A percentile compares a stretch with the other conserved stretches of the same genome.
Evolutionary conservation across 2,797 vertebrate genomes (phyloP).

Genomic region (Cryptoprocta ferox): DNA sequence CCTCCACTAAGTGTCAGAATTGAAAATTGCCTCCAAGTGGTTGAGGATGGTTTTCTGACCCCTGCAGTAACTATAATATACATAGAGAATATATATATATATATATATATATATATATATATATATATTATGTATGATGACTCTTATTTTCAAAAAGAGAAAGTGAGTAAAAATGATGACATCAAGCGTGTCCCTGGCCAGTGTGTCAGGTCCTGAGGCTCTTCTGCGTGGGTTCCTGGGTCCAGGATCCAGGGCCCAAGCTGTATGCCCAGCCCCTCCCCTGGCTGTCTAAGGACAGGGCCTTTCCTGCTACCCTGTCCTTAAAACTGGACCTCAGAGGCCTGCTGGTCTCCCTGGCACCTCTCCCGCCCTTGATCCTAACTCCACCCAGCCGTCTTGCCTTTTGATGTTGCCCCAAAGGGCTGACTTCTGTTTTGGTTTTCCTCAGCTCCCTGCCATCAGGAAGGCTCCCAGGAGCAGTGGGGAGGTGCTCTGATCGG

Average conservation of each 20-base stretch:
- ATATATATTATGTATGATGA: conserved; percentile 65
- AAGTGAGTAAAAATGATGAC: conserved; percentile 76
- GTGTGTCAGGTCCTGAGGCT: conserved; percentile 68
- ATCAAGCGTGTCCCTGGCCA: background rate
- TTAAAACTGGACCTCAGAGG: background rate
- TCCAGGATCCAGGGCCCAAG: background rate
- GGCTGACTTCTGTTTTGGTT: background rate
- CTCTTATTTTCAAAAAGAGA: conserved; percentile 71
- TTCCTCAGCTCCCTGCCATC: background rate
- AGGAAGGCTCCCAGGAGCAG: background rate
- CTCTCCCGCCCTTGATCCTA: background rate
- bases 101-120: too few relatives aligned
- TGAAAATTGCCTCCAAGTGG: background rate
- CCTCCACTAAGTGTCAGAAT: conserved; percentile 5
- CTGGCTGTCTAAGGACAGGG: background rate
- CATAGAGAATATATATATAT: conserved; percentile 1
- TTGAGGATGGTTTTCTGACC: background rate
- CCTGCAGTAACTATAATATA: conserved; percentile 72
- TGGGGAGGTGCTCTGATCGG: background rate
- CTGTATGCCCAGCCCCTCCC: background rate
- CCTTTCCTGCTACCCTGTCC: background rate
- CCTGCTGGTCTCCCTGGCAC: background rate
- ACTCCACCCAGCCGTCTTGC: background rate
- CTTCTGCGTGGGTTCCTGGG: background rate
- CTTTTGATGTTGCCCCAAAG: background rate